These are phyloP conservation scores for Gymnocheta viridis DNA, from an alignment of 2,888 invertebrate genomes.

Conservation along the genomic window DNA sequence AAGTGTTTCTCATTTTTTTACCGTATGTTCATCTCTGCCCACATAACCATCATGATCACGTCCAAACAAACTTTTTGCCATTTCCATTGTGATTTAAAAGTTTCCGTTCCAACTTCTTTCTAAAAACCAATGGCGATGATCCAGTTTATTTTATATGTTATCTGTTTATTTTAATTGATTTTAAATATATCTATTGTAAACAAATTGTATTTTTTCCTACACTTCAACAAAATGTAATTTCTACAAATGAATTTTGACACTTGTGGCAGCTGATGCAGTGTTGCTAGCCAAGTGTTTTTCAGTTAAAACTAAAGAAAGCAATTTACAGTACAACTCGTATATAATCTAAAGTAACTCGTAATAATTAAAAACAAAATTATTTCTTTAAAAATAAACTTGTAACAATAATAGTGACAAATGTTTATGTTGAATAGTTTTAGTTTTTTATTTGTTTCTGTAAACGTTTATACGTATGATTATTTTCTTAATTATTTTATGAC, in stretches of 20 bases:
- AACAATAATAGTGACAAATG: too few relatives aligned
- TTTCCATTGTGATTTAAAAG: slow-evolving; percentile 84
- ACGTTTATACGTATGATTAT: too few relatives aligned
- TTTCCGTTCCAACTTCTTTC: neutral
- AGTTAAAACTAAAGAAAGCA: too few relatives aligned
- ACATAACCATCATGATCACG: slow-evolving; percentile 95
- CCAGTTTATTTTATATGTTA: neutral
- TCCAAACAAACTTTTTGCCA: slow-evolving; percentile 95
- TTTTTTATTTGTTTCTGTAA: too few relatives aligned
- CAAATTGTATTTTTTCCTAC: slow-evolving; percentile 31
- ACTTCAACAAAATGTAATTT: neutral
- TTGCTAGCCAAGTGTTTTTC: neutral
- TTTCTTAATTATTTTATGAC: too few relatives aligned
- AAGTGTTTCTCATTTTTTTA: slow-evolving; percentile 76
- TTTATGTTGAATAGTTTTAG: too few relatives aligned
- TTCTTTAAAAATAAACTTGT: too few relatives aligned
- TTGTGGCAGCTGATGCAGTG: slow-evolving; percentile 35
- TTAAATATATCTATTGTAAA: slow-evolving; percentile 6
- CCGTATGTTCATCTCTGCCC: slow-evolving; percentile 91
- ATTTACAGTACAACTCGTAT: too few relatives aligned
- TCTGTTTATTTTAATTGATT: slow-evolving; percentile 5
- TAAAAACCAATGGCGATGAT: neutral
- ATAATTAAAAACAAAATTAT: too few relatives aligned
- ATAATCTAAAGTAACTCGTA: too few relatives aligned
- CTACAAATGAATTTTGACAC: slow-evolving; percentile 27